Base-by-base conservation (phyloP, 2,888 invertebrate species). In the Scaptomyza parva region DNA sequence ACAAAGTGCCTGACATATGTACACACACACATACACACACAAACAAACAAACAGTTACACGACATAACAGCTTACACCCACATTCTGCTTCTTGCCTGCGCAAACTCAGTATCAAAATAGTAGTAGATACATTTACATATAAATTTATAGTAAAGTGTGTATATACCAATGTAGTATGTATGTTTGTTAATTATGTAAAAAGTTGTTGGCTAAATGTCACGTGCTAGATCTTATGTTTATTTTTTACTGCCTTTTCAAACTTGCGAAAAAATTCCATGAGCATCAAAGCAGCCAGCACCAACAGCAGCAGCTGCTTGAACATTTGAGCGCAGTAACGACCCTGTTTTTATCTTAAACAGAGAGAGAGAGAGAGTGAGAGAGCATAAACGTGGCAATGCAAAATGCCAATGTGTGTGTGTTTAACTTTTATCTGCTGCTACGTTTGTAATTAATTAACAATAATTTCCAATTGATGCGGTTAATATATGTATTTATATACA, bases 31-130 rank as follows among this genome's bases (percentile, higher is more conserved):
- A 52, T 37, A 48, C 20, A 41, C 44, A 68, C 22, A 22, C n/a
- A n/a, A n/a, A n/a, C n/a, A n/a, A n/a, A n/a, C n/a, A n/a, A n/a
- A n/a, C n/a, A 22, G 28, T 28, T 11, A 54, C 40, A 44, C 40
- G 24, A 44, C 24, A 53, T 53, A 20, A 11, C n/a, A 12, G 47
- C 52, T 26, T 52, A 51, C 72, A 50, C 59, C 61, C 61, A 66
- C 61, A 57, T 8, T 33, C 39, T 35, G 37, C 11, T 58, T 40
- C 48, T 60, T 48, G 60, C 55, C 58, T 72, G 82, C 82, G 82
- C 82, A 82, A 72, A 48, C 82, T 65, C 86, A 78, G 75, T 77
- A 50, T 39, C 39, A 45, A 53, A 80, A 67, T 68, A 65, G 74
- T 72, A 69, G 75, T 72, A 72, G 68, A 82, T 70, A 80, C 58